phyloP scores from a whole-genome alignment of 2,888 invertebrate species.

The Drosophila flavopinicola region DNA sequence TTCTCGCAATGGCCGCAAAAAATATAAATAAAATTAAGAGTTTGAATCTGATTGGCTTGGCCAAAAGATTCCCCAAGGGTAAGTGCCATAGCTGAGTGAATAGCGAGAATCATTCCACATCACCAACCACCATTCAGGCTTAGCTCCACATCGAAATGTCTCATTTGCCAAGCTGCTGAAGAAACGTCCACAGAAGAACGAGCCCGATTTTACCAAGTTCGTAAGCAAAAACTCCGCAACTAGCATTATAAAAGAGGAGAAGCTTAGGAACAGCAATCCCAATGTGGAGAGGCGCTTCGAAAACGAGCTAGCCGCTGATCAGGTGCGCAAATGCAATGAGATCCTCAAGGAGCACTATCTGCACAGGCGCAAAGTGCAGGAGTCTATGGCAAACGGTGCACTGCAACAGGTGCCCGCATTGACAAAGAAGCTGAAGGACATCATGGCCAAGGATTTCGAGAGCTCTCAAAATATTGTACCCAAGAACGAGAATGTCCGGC shows the following conservation, averaged over 20 bases:
- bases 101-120: background rate
- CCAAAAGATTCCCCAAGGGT: slow-evolving; percentile 11
- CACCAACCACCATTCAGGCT: background rate
- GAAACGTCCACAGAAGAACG: background rate
- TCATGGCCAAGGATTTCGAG: slow-evolving; percentile 12
- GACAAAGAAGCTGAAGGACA: slow-evolving; percentile 16
- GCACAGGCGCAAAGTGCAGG: slow-evolving; percentile 1
- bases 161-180: background rate
- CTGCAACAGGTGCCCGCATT: background rate
- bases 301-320: slow-evolving; percentile 7
- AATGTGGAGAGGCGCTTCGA: slow-evolving; percentile 2
- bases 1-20: slow-evolving; percentile 22
- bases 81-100: background rate
- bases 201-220: background rate
- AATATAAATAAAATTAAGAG: slow-evolving; percentile 23
- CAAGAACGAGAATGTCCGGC: background rate
- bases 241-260: background rate
- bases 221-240: slow-evolving; percentile 23
- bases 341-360: slow-evolving; percentile 31
- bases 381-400: background rate
- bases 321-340: slow-evolving; percentile 23
- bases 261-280: background rate
- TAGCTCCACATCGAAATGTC: background rate
- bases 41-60: slow-evolving; percentile 11
- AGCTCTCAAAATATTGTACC: background rate